A percentile compares a stretch with the other conserved stretches of the same genome.
Conservation (phyloP, 2,888 invertebrate genomes). For the Drosophila robusta region DNA sequence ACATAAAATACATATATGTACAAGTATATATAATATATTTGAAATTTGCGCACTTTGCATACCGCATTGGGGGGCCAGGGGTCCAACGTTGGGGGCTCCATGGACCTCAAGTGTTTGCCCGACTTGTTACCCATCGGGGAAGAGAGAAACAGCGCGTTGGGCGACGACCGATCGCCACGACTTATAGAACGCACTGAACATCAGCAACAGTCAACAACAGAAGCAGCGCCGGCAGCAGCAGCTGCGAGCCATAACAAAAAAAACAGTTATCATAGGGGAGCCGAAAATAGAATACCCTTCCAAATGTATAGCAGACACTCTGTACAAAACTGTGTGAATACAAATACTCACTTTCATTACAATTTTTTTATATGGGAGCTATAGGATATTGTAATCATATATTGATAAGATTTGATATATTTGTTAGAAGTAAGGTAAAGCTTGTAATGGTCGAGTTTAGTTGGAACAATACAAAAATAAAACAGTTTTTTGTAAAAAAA, state of each 20-base stretch:
- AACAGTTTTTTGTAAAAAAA: too few relatives aligned
- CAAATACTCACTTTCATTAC: too few relatives aligned
- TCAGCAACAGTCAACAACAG: slow-evolving; percentile 16
- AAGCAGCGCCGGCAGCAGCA: slow-evolving; percentile 20
- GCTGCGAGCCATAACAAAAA: slow-evolving; percentile 35
- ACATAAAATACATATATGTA: slow-evolving; percentile 6
- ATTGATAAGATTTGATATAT: too few relatives aligned
- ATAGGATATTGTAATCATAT: too few relatives aligned
- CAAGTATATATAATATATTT: slow-evolving; percentile 8
- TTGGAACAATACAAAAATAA: too few relatives aligned
- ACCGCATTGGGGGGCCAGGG: slow-evolving; percentile 43
- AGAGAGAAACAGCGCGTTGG: slow-evolving; percentile 26
- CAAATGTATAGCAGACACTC: background rate
- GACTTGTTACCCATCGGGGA: slow-evolving; percentile 64
- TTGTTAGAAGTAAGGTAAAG: too few relatives aligned
- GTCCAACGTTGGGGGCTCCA: slow-evolving; percentile 21
- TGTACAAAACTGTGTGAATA: too few relatives aligned
- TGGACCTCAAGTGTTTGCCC: slow-evolving; percentile 47
- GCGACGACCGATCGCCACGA: slow-evolving; percentile 65
- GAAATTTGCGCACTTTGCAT: slow-evolving; percentile 49
- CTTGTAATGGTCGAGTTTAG: too few relatives aligned
- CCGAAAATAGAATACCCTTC: slow-evolving; percentile 3
- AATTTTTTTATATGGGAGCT: too few relatives aligned
- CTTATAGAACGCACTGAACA: slow-evolving; percentile 69
- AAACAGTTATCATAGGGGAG: background rate